Conservation (phyloP, 2,888 invertebrate genomes). For the Lymantria dispar region DNA sequence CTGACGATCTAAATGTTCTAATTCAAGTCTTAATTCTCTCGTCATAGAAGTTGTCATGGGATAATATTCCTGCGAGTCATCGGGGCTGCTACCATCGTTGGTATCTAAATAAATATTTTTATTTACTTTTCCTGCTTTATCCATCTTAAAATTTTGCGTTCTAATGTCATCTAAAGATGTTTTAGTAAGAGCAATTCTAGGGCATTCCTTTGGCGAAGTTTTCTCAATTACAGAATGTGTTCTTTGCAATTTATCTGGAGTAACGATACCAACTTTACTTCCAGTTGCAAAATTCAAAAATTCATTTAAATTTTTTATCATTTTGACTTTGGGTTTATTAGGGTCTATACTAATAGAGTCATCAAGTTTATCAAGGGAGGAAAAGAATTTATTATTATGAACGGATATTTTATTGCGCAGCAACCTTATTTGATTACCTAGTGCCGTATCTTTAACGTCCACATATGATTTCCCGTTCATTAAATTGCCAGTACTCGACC, state of each 20-base stretch:
- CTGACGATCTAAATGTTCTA: conserved; percentile 92
- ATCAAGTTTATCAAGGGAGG: conserved; percentile 83
- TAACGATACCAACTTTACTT: conserved; percentile 69
- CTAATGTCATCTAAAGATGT: conserved; percentile 60
- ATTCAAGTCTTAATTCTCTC: conserved; percentile 89
- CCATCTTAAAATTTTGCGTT: conserved; percentile 45
- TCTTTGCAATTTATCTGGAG: conserved; percentile 58
- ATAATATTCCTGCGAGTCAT: conserved; percentile 91
- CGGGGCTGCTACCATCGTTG: conserved; percentile 87
- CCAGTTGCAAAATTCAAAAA: conserved; percentile 89
- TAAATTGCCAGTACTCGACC: conserved; percentile 63
- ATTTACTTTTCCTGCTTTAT: conserved; percentile 46
- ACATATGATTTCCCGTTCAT: conserved; percentile 57
- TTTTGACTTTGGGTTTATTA: conserved; percentile 65
- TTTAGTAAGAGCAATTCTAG: conserved; percentile 64
- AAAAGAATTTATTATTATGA: conserved; percentile 78
- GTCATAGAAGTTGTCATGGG: conserved; percentile 95
- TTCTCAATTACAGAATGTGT: conserved; percentile 62
- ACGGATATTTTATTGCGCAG: conserved; percentile 69
- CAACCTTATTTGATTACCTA: conserved; percentile 69
- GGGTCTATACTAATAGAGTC: conserved; percentile 55
- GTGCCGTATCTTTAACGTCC: conserved; percentile 56
- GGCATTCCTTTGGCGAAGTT: conserved; percentile 52
- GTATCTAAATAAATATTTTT: conserved; percentile 55
- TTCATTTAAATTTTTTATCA: conserved; percentile 92